phyloP scores from a whole-genome alignment of 2,113 vertebrate genomes.

The Nannobrachium achirus region DNA sequence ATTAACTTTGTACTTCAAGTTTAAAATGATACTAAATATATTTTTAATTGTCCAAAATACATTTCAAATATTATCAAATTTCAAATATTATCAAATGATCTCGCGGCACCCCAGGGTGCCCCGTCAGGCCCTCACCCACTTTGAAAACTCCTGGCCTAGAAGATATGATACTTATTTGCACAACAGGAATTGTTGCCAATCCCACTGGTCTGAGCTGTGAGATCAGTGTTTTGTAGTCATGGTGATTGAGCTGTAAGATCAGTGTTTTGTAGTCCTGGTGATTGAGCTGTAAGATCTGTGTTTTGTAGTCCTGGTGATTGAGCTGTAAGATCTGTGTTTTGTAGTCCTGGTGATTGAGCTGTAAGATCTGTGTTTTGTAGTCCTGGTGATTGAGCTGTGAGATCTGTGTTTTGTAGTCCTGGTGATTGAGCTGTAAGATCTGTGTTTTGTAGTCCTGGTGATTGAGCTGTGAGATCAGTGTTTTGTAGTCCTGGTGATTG shows the following conservation, averaged over 20 bases:
- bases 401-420: background rate
- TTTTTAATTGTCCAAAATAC: too few species aligned
- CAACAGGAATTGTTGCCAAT: constrained; percentile 27
- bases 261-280: constrained; percentile 1
- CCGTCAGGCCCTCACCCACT: too few species aligned
- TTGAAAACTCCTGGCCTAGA: too few species aligned
- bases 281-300: constrained; percentile 21
- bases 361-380: constrained; percentile 5
- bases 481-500: background rate
- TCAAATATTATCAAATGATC: too few species aligned
- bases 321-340: constrained; percentile 15
- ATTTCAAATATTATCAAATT: too few species aligned
- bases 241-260: constrained; percentile 26
- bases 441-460: background rate
- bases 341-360: constrained; percentile 11
- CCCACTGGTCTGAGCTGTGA: constrained; percentile 34
- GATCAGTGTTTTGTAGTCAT: background rate
- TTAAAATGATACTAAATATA: too few species aligned
- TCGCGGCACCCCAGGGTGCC: too few species aligned
- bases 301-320: background rate
- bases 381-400: constrained; percentile 27
- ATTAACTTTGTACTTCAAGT: too few species aligned
- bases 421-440: constrained; percentile 26
- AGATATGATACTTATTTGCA: constrained; percentile 47
- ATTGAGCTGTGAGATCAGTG: constrained; percentile 20